phyloP scores from a whole-genome alignment of 92 coral and sea anemone genomes.

The Heteractis magnifica region DNA sequence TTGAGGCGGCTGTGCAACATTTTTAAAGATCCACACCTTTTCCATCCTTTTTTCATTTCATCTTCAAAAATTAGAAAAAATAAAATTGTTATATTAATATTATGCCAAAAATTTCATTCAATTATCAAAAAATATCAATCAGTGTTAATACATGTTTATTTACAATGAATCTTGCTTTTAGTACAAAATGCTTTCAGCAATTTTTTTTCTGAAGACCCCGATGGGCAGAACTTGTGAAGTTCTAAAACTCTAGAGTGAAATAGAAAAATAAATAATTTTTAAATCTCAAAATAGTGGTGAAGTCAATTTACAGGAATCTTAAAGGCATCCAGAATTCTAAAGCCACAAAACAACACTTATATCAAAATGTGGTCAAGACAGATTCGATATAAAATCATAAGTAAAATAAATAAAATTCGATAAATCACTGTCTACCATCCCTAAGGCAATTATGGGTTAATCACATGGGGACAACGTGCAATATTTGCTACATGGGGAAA shows the following conservation, averaged over 20 bases:
- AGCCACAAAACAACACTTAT: not conserved
- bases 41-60: not conserved
- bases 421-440: not conserved
- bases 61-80: too few relatives aligned
- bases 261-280: not conserved
- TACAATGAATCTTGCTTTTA: not conserved
- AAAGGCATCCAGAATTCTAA: not conserved
- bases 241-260: not conserved
- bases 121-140: not conserved
- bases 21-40: not conserved
- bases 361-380: not conserved
- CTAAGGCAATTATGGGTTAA: not conserved
- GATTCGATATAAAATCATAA: not conserved
- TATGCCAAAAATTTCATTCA: too few relatives aligned
- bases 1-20: not conserved
- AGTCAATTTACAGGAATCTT: not conserved
- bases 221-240: not conserved
- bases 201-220: not conserved
- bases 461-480: not conserved
- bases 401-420: not conserved
- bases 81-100: too few relatives aligned
- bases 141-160: not conserved
- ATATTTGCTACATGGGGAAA: not conserved
- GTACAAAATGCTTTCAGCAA: not conserved
- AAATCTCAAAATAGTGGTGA: not conserved